Evolutionary conservation across 2,113 vertebrate genomes (phyloP), one percentile per base, ranked within the genome.

Genomic region (Pimephales promelas): DNA sequence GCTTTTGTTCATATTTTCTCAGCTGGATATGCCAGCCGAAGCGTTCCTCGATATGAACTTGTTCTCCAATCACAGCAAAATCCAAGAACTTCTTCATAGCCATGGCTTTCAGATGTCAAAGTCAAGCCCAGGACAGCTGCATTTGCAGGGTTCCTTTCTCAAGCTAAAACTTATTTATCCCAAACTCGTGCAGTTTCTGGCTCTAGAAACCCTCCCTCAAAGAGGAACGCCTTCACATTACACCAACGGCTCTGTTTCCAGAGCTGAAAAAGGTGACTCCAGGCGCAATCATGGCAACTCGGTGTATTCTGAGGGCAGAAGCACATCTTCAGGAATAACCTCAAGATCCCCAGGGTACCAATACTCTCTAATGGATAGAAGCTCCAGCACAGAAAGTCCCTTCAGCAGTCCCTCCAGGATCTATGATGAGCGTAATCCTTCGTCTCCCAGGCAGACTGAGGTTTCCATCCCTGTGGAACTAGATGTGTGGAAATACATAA

Each of bases 21-120:
- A 95, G 94, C 87, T 93, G 83, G 91, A 94, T 70, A 80, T 93
- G 83, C 87, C 45, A 2, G 91, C 88, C 13, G 86, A 89, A 64
- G 88, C 93, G 0, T 86, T 36, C 0, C 34, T 95, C 2, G 45
- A 84, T 43, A 2, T 92, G 43, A 13, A 13, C 0, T 0, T 7
- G 24, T 92, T 94, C 77, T 59, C 0, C 2, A 81, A 87, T 5
- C 2, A 24, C 34, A 0, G 0, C 0, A 5, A 22, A 14, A 90
- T 88, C 28, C 2, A 0, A 4, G 2, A 24, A 1, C 61, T 92
- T 66, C 84, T 95, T 64, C 0, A 0, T 3, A 75, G 0, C 0
- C 73, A 92, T 18, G 81, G 26, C 31, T 90, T 95, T 5, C 0
- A 5, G 4, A 0, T 90, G 47, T 2, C 3, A 10, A 4, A 82